Evolutionary conservation across 1,140 invertebrate species (phyloP).

Genomic region (Brachionus manjavacas): DNA sequence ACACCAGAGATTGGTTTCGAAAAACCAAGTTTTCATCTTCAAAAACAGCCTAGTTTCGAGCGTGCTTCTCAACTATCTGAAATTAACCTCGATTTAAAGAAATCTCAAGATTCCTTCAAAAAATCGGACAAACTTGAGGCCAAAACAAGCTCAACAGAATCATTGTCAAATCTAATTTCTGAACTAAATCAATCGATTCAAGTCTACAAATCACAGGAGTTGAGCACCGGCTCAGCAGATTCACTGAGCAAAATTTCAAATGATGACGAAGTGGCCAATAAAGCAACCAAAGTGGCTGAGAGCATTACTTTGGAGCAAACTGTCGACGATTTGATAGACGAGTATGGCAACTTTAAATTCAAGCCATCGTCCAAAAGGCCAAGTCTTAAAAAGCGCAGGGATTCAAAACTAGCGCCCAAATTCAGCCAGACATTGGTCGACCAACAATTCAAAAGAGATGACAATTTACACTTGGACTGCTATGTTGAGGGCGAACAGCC

Average conservation of each 20-base stretch:
- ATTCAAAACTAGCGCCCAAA: constrained; percentile 17
- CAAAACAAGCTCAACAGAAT: constrained; percentile 3
- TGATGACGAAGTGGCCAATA: not conserved
- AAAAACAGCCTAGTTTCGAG: not conserved
- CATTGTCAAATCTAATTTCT: not conserved
- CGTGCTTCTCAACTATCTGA: not conserved
- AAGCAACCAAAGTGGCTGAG: not conserved
- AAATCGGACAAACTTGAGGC: not conserved
- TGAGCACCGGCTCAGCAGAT: not conserved
- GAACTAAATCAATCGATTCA: not conserved
- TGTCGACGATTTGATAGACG: constrained; percentile 27
- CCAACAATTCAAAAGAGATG: not conserved
- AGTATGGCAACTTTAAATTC: constrained; percentile 11
- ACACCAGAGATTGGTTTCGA: not conserved
- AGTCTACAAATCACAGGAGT: not conserved
- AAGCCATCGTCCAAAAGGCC: not conserved
- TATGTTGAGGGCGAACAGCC: constrained; percentile 38
- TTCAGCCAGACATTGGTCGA: not conserved
- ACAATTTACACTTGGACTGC: constrained; percentile 36
- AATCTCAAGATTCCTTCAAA: not conserved
- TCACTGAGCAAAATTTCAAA: not conserved
- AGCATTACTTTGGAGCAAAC: not conserved
- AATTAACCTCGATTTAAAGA: not conserved
- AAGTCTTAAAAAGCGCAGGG: constrained; percentile 4
- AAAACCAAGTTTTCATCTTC: not conserved